Base-by-base conservation (phyloP, 2,888 invertebrate species). In the Phania funesta region DNA sequence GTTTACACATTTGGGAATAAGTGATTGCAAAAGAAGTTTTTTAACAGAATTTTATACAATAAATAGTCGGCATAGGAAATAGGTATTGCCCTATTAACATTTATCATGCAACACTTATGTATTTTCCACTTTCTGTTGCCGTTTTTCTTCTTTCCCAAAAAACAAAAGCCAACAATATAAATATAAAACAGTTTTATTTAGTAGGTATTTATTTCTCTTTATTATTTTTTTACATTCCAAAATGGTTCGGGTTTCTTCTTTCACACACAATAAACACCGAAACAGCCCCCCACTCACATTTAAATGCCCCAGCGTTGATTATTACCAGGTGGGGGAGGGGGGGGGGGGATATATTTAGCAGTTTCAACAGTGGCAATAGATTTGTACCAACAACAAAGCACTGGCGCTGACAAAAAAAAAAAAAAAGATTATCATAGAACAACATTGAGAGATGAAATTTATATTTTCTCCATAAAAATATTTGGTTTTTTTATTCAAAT, bases 91-190 rank as follows among this genome's bases (percentile, higher is more conserved):
- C 38, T 50, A 41, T 22, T 50, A 41, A 3, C 1, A n/a, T 41
- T 60, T 50, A 41, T 4, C 48, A 48, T 16, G 38, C 41, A 58
- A 67, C 48, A 41, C 41, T 64, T 52, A 24, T 26, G 9, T 48
- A 20, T 48, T 58, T 65, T 20, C 65, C 22, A 65, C 48, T 48
- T 41, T 67, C 20, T 75, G 58, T 41, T 38, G 38, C n/a, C n/a
- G n/a, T n/a, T n/a, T n/a, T n/a, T 41, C 26, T 48, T 20, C 48
- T 16, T 11, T 58, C 20, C 20, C 11, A 35, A 35, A 71, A 26
- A 54, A 74, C 46, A 26, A 20, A 74, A 54, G 64, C 52, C 54
- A 54, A 38, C 8, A 16, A 24, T 38, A 44, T 24, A 35, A 0
- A 70, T 54, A 29, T 11, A 7, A n/a, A 26, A 32, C 7, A 7